Percentiles rank a stretch among this genome's conserved stretches.
Evolutionary conservation across 1,140 invertebrate species (phyloP).

Genomic region (Drosophila biarmipes): DNA sequence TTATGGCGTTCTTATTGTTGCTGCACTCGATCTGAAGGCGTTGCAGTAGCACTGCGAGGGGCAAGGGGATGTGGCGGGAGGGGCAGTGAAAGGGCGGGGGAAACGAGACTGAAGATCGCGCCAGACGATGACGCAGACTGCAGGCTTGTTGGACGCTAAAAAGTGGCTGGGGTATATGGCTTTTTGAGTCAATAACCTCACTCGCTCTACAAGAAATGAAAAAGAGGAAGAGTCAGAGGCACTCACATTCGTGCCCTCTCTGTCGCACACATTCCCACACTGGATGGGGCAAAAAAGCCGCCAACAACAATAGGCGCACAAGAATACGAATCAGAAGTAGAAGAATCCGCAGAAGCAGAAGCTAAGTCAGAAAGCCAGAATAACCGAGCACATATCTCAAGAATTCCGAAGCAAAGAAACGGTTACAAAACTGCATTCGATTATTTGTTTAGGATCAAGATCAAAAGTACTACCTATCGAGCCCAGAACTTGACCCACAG

Average conservation of each 20-base stretch:
- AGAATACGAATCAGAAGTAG: background rate
- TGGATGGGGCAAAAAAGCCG: conserved; percentile 23
- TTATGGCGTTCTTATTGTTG: conserved; percentile 10
- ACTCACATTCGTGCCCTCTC: conserved; percentile 22
- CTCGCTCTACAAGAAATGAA: conserved; percentile 4
- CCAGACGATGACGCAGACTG: conserved; percentile 48
- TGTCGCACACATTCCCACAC: conserved; percentile 8
- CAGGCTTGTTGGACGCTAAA: conserved; percentile 27
- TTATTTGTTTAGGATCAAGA: conserved; percentile 4
- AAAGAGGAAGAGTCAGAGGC: conserved; percentile 16
- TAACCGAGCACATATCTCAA: background rate
- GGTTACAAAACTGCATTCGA: background rate
- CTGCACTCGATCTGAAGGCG: conserved; percentile 27
- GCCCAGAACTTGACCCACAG: background rate
- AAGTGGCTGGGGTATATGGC: conserved; percentile 17
- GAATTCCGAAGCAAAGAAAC: background rate
- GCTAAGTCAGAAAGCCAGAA: conserved; percentile 11
- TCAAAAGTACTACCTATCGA: background rate
- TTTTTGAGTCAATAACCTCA: conserved; percentile 46
- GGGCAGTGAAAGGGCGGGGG: background rate
- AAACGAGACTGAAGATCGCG: conserved; percentile 39
- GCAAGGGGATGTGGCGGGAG: background rate
- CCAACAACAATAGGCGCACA: conserved; percentile 16
- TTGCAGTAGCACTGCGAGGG: conserved; percentile 6
- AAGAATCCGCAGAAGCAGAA: conserved; percentile 23